Base-by-base conservation (phyloP, 2,797 vertebrate species). In the Phaenicophaeus curvirostris region DNA sequence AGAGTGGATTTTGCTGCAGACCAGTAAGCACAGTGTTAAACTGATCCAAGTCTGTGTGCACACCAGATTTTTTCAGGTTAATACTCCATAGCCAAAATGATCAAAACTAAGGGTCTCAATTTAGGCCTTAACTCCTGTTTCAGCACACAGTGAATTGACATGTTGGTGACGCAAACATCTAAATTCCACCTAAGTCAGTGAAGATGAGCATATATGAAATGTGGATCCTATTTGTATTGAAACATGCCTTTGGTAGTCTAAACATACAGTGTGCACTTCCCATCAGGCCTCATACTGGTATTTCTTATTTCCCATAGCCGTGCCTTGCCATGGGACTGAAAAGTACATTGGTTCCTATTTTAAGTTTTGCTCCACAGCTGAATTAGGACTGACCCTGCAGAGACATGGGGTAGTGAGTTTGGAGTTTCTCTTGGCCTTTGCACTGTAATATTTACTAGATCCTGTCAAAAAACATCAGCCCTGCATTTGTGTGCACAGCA, bases 331-430 rank as follows among this genome's bases (percentile, higher is more conserved):
- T 0, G 0, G 30, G 53, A 28, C 51, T 50, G 44, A 42, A 8
- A 46, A 53, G 20, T 41, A 15, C 18, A 2, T 23, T 17, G 41
- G 2, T 18, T 86, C 33, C 37, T 74, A 14, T 39, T 69, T 77
- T 27, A 68, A 5, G 33, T 78, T 65, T 55, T 77, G 19, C 30
- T 77, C 11, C 2, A 1, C 44, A 44, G 37, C 35, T 73, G 48
- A n/a, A 8, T 33, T 17, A 17, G 48, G 33, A 31, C 55, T 76
- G 80, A 39, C 44, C 25, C 44, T 35, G 50, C 68, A 72, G 17
- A 42, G 39, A 3, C 25, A 21, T 0, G 1, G 8, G 23, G 19
- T 20, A 19, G 4, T 1, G 15, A 78, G 30, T 0, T 0, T 8
- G 31, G 62, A 24, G 15, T 18, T 85, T 13, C 35, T 23, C 14